Evolutionary conservation across 2,797 vertebrate species (phyloP), one percentile per base, ranked within the genome.

Genomic region (Centropyge bicolor): DNA sequence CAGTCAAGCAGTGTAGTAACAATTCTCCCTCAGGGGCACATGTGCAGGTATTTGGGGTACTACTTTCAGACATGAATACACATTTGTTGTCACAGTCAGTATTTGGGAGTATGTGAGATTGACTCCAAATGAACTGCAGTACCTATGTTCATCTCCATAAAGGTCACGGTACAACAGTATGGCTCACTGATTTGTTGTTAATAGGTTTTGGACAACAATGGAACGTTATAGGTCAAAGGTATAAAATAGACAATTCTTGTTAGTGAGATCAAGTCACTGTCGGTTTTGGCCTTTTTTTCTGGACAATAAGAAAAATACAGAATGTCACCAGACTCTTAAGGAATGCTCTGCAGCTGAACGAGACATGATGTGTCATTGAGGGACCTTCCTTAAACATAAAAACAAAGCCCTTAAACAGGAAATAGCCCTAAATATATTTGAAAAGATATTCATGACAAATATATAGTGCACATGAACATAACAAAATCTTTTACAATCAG

Each of bases 401-500:
- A 45, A 43, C 16, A 16, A 56, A 69, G 16, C 1, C 40, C n/a
- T 27, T 2, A 41, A 65, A 64, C 11, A 40, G 22, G 13, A 60
- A 64, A 38, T 12, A 19, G 13, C 4, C 11, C 27, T 8, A 62
- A 43, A 51, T 16, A 16, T 46, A n/a, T n/a, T 41, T 14, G 38
- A 49, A 36, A 64, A 36, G 1, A 40, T 22, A 11, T 60, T 72
- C 19, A 31, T 27, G 3, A 70, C 5, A 76, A 31, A 59, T 36
- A 62, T 46, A 16, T 13, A 43, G 31, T 14, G 17, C 36, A 38
- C 7, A 35, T 52, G 48, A 67, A 76, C 72, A 80, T 64, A 41
- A 69, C 6, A 63, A 72, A 27, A 70, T 70, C 22, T 54, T 41
- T 73, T 5, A 52, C 49, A 79, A 82, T 82, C 64, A 67, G 73